Evolutionary conservation across 2,888 invertebrate genomes (phyloP).

Genomic region (Ceraclea dissimilis): DNA sequence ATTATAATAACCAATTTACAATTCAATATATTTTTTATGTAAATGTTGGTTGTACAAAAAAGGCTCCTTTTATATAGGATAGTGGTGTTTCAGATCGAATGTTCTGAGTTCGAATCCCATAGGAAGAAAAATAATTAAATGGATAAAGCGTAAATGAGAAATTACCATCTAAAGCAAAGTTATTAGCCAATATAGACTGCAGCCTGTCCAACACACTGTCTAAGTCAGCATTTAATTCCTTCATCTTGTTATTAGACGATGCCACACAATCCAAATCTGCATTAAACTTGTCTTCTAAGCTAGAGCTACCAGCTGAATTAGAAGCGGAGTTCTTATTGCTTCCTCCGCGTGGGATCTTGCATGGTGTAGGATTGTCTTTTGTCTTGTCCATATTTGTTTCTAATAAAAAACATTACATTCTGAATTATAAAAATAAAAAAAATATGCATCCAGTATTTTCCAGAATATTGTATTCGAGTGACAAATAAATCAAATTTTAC

Average conservation of each 20-base stretch:
- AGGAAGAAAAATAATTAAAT: not conserved
- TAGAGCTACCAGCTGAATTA: conserved; percentile 6
- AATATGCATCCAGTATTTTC: not conserved
- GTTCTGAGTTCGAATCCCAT: too few relatives aligned
- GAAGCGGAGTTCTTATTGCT: too few relatives aligned
- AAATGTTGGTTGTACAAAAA: too few relatives aligned
- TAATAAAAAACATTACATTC: not conserved
- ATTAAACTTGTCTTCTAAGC: conserved; percentile 36
- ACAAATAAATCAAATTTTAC: too few relatives aligned
- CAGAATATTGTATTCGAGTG: too few relatives aligned
- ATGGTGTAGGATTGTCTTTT: not conserved
- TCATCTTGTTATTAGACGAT: conserved; percentile 40
- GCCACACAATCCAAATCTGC: conserved; percentile 39
- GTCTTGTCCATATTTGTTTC: conserved; percentile 16
- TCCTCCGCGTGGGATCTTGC: not conserved
- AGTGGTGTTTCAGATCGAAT: too few relatives aligned
- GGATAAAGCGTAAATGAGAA: not conserved
- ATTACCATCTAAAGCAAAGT: conserved; percentile 57
- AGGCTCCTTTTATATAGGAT: too few relatives aligned
- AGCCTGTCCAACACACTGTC: conserved; percentile 62
- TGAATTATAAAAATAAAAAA: not conserved
- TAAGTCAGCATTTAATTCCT: conserved; percentile 55
- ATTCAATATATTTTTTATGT: too few relatives aligned
- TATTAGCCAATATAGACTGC: conserved; percentile 63
- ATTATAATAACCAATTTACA: too few relatives aligned